Conservation (phyloP, 1,140 invertebrate species). For the Drosophila oshimai region DNA sequence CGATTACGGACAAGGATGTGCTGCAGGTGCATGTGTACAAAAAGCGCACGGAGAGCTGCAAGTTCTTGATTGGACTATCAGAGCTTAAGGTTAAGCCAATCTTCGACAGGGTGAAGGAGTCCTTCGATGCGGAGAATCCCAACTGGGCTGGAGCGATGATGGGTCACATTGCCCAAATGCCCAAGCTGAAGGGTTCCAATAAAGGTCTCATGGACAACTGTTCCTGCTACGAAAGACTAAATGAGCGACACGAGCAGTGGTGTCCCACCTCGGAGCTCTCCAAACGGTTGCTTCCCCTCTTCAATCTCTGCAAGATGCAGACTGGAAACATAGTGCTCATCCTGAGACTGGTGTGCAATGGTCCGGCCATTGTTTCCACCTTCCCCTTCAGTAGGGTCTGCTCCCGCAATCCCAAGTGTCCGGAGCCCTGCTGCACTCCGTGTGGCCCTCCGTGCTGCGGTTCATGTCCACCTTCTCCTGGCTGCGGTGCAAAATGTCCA, state of each 20-base stretch:
- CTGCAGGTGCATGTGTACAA: constrained; percentile 77
- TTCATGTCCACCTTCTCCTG: neutral
- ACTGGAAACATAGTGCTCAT: constrained; percentile 76
- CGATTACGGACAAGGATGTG: constrained; percentile 66
- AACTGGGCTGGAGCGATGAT: constrained; percentile 48
- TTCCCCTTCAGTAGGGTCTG: constrained; percentile 63
- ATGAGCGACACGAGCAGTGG: constrained; percentile 57
- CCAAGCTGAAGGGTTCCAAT: constrained; percentile 44
- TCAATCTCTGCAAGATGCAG: constrained; percentile 74
- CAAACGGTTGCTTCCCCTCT: constrained; percentile 69
- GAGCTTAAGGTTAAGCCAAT: constrained; percentile 68
- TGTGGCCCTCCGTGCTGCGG: constrained; percentile 13
- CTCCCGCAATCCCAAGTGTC: constrained; percentile 58
- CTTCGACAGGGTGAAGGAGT: constrained; percentile 71
- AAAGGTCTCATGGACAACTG: constrained; percentile 59
- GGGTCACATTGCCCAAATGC: constrained; percentile 36
- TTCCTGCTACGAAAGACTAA: constrained; percentile 51
- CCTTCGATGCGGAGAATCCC: constrained; percentile 65
- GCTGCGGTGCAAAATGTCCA: neutral
- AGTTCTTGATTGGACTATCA: constrained; percentile 71
- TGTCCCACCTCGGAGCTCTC: constrained; percentile 70
- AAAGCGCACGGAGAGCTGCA: constrained; percentile 72
- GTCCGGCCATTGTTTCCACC: constrained; percentile 64
- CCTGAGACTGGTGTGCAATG: constrained; percentile 70
- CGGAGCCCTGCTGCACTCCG: constrained; percentile 12